These are phyloP conservation scores for Pomacea maculata DNA, from an alignment of 1,140 invertebrate genomes.

Conservation along the genomic window DNA sequence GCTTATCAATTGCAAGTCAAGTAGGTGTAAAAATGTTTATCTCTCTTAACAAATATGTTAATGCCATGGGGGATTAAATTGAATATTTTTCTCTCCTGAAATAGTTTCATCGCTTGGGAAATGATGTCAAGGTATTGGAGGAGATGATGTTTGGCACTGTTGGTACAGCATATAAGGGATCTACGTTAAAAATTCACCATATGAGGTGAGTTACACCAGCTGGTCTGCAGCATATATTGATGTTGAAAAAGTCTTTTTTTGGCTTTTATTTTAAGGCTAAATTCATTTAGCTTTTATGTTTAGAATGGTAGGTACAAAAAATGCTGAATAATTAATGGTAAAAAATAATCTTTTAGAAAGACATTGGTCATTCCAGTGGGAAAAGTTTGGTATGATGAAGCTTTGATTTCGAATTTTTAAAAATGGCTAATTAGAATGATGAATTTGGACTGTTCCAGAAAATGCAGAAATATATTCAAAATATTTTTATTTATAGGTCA, in stretches of 20 bases:
- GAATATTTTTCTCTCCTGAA: constrained; percentile 20
- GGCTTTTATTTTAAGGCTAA: no score
- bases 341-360: no score
- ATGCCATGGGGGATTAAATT: not conserved
- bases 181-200: constrained; percentile 77
- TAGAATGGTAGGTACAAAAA: not conserved
- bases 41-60: not conserved
- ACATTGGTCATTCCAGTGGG: not conserved
- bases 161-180: constrained; percentile 84
- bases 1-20: not conserved
- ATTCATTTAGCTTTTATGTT: not conserved
- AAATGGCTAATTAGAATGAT: no score
- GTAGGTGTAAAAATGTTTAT: not conserved
- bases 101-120: constrained; percentile 65
- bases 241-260: no score
- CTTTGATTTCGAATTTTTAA: not conserved
- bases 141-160: constrained; percentile 92
- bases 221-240: not conserved
- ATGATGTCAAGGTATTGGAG: constrained; percentile 78
- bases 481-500: constrained; percentile 50
- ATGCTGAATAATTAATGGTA: not conserved
- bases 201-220: constrained; percentile 66
- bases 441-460: no score
- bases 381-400: not conserved
- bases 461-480: not conserved